These are phyloP conservation scores for Spisula solida DNA, from an alignment of 2,888 invertebrate genomes.

Conservation along the genomic window DNA sequence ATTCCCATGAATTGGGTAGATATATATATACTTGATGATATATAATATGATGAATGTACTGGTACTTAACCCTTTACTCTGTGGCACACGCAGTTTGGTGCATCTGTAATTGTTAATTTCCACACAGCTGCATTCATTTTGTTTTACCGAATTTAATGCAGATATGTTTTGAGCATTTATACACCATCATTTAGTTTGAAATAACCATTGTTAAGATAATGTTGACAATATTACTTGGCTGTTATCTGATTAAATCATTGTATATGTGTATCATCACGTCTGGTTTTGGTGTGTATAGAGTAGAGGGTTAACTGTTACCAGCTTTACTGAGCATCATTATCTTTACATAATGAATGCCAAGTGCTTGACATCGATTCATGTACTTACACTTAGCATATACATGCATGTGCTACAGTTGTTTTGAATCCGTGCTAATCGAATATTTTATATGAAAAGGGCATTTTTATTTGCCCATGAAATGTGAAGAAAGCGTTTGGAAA, in stretches of 20 bases:
- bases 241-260: too few species aligned
- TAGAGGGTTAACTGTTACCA: not conserved
- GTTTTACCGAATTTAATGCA: too few species aligned
- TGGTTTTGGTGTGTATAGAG: too few species aligned
- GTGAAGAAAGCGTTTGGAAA: not conserved
- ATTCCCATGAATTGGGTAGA: not conserved
- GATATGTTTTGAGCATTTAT: too few species aligned
- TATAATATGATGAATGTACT: not conserved
- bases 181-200: too few species aligned
- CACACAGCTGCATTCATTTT: too few species aligned
- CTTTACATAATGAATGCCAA: conserved; percentile 12
- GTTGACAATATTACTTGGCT: too few species aligned
- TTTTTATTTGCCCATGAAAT: not conserved
- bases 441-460: not conserved
- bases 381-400: conserved; percentile 16
- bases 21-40: too few species aligned
- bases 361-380: not conserved
- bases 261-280: too few species aligned
- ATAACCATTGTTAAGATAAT: too few species aligned
- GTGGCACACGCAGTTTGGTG: too few species aligned
- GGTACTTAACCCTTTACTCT: not conserved
- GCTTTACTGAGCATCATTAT: conserved; percentile 11
- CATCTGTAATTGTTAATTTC: too few species aligned
- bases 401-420: not conserved
- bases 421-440: not conserved